A percentile compares a stretch with the other conserved stretches of the same genome.
These are phyloP conservation scores for Epiperipatus broadwayi DNA, from an alignment of 2,888 invertebrate genomes.

Conservation along the genomic window DNA sequence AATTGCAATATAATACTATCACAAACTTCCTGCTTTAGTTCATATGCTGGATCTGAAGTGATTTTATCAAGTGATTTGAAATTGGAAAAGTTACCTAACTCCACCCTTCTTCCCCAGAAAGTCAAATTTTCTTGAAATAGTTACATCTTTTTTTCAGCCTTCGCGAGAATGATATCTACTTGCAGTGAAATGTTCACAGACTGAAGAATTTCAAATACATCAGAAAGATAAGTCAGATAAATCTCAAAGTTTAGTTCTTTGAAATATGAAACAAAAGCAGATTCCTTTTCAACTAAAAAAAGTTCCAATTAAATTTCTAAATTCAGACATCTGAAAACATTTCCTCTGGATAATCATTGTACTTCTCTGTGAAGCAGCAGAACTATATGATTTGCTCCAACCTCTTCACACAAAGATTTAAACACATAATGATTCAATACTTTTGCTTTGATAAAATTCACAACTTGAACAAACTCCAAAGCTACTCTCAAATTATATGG, in stretches of 20 bases:
- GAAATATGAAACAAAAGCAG: neutral
- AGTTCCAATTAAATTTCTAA: conserved; percentile 12
- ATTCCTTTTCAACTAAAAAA: conserved; percentile 10
- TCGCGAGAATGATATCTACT: neutral
- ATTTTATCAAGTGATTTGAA: neutral
- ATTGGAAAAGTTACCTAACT: neutral
- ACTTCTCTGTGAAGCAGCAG: conserved; percentile 18
- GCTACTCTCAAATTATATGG: no score
- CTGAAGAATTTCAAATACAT: neutral
- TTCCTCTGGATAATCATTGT: no score
- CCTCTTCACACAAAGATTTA: conserved; percentile 15
- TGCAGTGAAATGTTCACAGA: neutral
- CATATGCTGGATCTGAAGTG: no score
- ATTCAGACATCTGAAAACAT: no score
- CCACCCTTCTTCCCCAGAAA: no score
- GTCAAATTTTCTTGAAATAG: neutral
- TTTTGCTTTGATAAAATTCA: conserved; percentile 15
- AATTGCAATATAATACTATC: no score
- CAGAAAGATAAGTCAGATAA: neutral
- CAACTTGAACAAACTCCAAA: conserved; percentile 13
- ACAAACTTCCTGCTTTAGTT: no score
- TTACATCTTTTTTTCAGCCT: neutral
- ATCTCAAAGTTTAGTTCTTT: neutral
- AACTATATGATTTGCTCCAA: conserved; percentile 15
- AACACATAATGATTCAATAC: conserved; percentile 17